A percentile compares a stretch with the other conserved stretches of the same genome.
These are phyloP conservation scores for Hydrozoanthus gracilis DNA, from an alignment of 92 coral and sea anemone genomes.

Conservation along the genomic window DNA sequence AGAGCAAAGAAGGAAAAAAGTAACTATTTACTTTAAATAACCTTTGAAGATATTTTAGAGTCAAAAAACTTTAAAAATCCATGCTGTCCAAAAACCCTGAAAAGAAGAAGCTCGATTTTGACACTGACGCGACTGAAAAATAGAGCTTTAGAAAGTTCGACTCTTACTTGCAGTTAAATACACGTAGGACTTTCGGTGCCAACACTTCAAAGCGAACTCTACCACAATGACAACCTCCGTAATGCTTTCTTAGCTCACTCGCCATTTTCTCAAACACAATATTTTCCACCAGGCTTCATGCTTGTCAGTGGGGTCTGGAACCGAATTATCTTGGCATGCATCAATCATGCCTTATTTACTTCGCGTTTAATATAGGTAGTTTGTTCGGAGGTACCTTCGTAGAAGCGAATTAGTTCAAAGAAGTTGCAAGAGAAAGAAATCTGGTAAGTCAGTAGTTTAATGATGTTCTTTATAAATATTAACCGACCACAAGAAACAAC, in stretches of 20 bases:
- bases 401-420: no score
- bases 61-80: no score
- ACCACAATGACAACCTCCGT: conserved; percentile 98
- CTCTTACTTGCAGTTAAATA: conserved; percentile 91
- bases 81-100: no score
- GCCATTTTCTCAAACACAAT: background rate
- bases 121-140: background rate
- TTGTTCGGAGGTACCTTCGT: no score
- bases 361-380: no score
- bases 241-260: conserved; percentile 49
- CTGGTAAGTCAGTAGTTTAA: no score
- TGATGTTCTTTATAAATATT: no score
- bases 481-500: no score
- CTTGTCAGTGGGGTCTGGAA: conserved; percentile 15
- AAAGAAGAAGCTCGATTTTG: background rate
- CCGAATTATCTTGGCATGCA: background rate
- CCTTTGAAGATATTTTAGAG: background rate
- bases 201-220: conserved; percentile 85
- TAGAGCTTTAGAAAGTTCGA: background rate
- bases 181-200: conserved; percentile 73
- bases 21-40: background rate
- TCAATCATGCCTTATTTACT: no score
- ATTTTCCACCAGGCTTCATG: conserved; percentile 18
- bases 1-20: background rate
- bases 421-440: no score